phyloP scores from a whole-genome alignment of 2,113 vertebrate species.

The Pituophis catenifer region DNA sequence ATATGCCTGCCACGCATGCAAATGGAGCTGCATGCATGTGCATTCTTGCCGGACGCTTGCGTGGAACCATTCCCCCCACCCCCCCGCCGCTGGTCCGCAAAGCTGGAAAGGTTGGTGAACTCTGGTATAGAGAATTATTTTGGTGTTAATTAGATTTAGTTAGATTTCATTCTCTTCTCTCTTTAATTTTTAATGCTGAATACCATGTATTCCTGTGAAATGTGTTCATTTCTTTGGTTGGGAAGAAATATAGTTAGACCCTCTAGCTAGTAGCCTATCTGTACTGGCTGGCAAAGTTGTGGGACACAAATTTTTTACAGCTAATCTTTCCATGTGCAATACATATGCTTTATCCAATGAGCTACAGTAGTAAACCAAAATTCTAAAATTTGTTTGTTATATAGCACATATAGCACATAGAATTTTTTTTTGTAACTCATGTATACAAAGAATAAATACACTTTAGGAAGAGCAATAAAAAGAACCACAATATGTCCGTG shows the following conservation, averaged over 20 bases:
- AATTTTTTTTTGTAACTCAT: background rate
- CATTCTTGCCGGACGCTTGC: no score
- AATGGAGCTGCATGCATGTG: no score
- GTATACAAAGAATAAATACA: background rate
- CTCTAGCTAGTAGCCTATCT: background rate
- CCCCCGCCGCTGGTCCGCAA: no score
- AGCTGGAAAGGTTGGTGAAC: no score
- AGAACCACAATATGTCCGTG: background rate
- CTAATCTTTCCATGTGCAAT: no score
- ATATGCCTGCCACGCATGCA: rapidly evolving
- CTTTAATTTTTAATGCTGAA: background rate
- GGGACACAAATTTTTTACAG: no score
- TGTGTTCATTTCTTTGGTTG: background rate
- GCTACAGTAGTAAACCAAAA: background rate
- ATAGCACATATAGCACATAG: background rate
- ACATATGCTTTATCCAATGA: no score
- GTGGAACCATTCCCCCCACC: no score
- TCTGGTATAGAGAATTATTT: no score
- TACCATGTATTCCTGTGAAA: background rate
- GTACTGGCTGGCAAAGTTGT: background rate
- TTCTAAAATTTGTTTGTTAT: background rate
- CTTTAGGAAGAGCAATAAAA: background rate
- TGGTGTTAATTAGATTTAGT: no score
- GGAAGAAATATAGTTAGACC: background rate
- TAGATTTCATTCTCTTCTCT: background rate